Conservation (phyloP, 2,113 vertebrate genomes). For the Meriones unguiculatus region DNA sequence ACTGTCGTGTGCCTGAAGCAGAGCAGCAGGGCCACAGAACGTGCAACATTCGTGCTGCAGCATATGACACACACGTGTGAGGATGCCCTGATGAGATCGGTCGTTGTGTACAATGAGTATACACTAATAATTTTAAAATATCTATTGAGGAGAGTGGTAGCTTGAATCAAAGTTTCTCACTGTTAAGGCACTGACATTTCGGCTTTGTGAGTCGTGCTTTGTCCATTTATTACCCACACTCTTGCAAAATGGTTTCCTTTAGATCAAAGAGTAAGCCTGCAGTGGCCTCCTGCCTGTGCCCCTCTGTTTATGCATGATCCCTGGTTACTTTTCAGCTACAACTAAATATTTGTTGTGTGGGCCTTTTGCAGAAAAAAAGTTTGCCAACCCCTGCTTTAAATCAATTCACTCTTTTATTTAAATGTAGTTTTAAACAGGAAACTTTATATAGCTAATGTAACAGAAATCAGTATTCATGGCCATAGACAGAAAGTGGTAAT, state of each 20-base stretch:
- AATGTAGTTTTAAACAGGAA: conserved; percentile 8
- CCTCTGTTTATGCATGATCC: rapidly evolving
- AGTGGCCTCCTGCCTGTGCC: background rate
- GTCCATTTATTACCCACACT: background rate
- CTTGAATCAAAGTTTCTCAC: background rate
- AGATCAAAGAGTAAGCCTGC: background rate
- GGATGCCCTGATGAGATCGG: background rate
- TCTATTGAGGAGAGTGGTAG: background rate
- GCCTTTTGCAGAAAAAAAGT: background rate
- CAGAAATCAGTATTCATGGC: conserved; percentile 14
- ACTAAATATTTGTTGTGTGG: background rate
- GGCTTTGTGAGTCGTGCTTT: background rate
- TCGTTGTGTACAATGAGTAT: background rate
- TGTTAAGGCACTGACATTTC: background rate
- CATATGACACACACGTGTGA: no score
- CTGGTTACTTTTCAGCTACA: background rate
- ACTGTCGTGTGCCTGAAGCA: background rate
- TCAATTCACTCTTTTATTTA: conserved; percentile 35
- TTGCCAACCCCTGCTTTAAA: background rate
- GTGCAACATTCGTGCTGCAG: no score
- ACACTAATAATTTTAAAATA: background rate
- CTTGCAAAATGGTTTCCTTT: background rate
- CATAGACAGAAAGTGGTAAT: background rate
- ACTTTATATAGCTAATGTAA: background rate
- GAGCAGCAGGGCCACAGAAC: background rate